Evolutionary conservation across 1,140 invertebrate genomes (phyloP).

Genomic region (Plodia interpunctella): DNA sequence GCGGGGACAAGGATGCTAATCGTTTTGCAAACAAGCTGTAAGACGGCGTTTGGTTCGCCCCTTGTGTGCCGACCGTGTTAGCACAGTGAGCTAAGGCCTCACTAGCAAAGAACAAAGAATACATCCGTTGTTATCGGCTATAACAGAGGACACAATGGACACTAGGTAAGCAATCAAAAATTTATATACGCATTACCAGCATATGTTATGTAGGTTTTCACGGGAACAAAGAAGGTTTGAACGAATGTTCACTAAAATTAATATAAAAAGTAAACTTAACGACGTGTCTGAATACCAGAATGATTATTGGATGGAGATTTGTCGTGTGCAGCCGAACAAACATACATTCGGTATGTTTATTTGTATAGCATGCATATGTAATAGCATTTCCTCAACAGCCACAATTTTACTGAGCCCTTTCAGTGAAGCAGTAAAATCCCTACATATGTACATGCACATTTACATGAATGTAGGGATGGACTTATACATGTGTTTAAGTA

Average conservation of each 20-base stretch:
- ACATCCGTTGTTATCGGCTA: slow-evolving; percentile 25
- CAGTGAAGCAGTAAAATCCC: too few relatives aligned
- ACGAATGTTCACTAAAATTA: too few relatives aligned
- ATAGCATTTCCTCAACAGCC: not conserved
- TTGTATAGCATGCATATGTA: too few relatives aligned
- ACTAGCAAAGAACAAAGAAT: slow-evolving; percentile 49
- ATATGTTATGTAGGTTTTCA: too few relatives aligned
- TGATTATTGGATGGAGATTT: not conserved
- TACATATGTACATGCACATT: too few relatives aligned
- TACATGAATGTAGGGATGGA: too few relatives aligned
- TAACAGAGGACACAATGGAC: slow-evolving; percentile 41
- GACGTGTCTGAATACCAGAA: not conserved
- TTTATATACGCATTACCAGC: too few relatives aligned
- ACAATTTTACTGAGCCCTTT: not conserved
- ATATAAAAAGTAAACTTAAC: not conserved
- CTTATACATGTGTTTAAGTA: too few relatives aligned
- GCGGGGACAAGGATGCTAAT: slow-evolving; percentile 63
- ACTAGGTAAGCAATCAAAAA: slow-evolving; percentile 42
- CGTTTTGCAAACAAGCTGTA: slow-evolving; percentile 64
- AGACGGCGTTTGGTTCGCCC: slow-evolving; percentile 41
- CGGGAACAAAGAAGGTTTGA: too few relatives aligned
- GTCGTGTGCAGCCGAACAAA: not conserved
- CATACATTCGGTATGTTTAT: not conserved
- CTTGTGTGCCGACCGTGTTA: slow-evolving; percentile 57
- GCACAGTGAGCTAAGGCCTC: slow-evolving; percentile 42